phyloP scores from a whole-genome alignment of 2,113 vertebrate species.

The Bagarius yarrelli region DNA sequence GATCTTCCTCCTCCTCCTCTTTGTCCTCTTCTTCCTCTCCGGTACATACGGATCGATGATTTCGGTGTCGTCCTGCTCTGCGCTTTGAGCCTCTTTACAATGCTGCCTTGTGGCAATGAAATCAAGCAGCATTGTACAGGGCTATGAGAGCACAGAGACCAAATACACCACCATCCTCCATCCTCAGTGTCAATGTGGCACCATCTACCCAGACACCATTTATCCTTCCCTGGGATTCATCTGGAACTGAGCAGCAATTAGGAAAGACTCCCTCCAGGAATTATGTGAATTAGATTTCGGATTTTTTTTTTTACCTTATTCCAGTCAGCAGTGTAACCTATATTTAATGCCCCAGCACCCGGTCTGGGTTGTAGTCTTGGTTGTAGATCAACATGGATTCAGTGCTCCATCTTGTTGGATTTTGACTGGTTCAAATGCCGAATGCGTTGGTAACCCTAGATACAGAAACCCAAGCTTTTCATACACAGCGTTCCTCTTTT shows the following conservation, averaged over 20 bases:
- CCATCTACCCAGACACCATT: not conserved
- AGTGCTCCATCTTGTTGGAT: slow-evolving; percentile 17
- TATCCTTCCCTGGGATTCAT: not conserved
- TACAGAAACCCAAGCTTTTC: not conserved
- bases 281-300: too few species aligned
- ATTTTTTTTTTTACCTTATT: not conserved
- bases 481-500: not conserved
- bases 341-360: not conserved
- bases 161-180: slow-evolving; percentile 23
- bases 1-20: not conserved
- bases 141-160: slow-evolving; percentile 76
- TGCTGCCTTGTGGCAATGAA: slow-evolving; percentile 77
- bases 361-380: not conserved
- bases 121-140: slow-evolving; percentile 84
- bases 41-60: not conserved
- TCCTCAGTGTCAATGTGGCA: not conserved
- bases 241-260: not conserved
- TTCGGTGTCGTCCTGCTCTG: slow-evolving; percentile 59
- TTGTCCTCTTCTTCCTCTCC: too few species aligned
- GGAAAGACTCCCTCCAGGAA: not conserved
- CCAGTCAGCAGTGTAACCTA: not conserved
- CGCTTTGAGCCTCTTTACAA: slow-evolving; percentile 79
- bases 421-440: not conserved
- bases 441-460: too few species aligned
- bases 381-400: not conserved